Evolutionary conservation across 2,888 invertebrate genomes (phyloP), one percentile per base, ranked within the genome.

Genomic region (Drosophila aldrichi): DNA sequence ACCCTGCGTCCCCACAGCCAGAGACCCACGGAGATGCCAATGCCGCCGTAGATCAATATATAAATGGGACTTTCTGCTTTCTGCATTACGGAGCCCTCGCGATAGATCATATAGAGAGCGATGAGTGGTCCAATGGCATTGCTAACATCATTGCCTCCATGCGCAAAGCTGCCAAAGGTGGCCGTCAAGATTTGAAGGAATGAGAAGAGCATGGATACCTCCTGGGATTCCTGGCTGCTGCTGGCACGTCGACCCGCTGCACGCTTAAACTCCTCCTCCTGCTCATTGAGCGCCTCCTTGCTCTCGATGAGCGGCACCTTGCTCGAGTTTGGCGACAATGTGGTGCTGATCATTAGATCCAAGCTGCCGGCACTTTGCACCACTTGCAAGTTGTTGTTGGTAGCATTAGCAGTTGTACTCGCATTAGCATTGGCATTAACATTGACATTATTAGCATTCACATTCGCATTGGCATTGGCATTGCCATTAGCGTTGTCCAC

Each of bases 141-240:
- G 93, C 98, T 98, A 73, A 99, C 99, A 93, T 99, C 99, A 92
- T 99, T 99, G 32, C 99, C 99, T 36, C 99, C 99, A 91, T 99
- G 99, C 20, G 99, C 99, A 92, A 99, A 99, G 60, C 99, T 98
- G 3, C 99, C 99, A 93, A 99, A 99, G 18, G 98, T 96, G 7
- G 99, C 99, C 0, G 99, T 99, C 69, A 99, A 94, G 61, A 99
- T 96, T 94, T 99, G 99, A 48, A 99, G 94, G 92, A 98, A 98
- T 46, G 98, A 97, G 94, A 99, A 99, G n/a, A 95, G 77, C 90
- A 93, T 74, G 79, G 93, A 89, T 91, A 92, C 88, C 64, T 93
- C 93, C 71, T 91, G 92, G 0, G 90, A 91, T 65, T 93, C 93
- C 52, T 91, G 91, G 34, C 64, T 76, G 18, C 74, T 81, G 43